phyloP scores from a whole-genome alignment of 1,140 invertebrate genomes.

The Drosophila eugracilis region DNA sequence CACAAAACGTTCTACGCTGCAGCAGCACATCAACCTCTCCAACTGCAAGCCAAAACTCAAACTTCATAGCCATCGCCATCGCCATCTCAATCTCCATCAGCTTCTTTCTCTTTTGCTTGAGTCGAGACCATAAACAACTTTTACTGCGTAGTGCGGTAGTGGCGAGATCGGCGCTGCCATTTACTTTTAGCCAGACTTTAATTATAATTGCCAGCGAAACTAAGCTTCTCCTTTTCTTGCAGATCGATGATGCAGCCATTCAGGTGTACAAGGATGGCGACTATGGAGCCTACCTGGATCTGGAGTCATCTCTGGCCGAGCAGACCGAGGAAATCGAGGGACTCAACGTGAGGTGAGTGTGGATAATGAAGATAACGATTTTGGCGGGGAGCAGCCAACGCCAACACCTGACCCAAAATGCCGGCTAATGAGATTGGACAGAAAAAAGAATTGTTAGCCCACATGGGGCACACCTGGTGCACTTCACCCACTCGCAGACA shows the following conservation, averaged over 20 bases:
- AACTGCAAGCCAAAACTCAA: constrained; percentile 21
- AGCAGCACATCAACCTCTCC: constrained; percentile 34
- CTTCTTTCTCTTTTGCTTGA: constrained; percentile 56
- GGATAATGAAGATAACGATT: constrained; percentile 62
- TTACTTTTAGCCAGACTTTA: constrained; percentile 71
- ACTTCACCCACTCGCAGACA: constrained; percentile 24
- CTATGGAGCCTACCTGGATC: constrained; percentile 97
- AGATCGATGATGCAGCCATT: constrained; percentile 98
- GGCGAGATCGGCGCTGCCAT: constrained; percentile 38
- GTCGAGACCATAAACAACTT: constrained; percentile 74
- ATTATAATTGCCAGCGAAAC: constrained; percentile 72
- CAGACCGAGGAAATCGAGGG: constrained; percentile 98
- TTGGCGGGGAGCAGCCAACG: background rate
- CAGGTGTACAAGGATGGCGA: constrained; percentile 98
- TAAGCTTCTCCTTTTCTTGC: constrained; percentile 84
- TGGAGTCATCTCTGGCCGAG: constrained; percentile 97
- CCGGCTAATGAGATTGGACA: constrained; percentile 45
- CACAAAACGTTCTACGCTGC: constrained; percentile 69
- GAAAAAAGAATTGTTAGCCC: constrained; percentile 48
- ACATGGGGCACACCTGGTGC: constrained; percentile 36
- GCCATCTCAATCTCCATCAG: constrained; percentile 36
- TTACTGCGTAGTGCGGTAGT: constrained; percentile 81
- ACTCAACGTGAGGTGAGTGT: constrained; percentile 95
- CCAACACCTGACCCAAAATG: constrained; percentile 35
- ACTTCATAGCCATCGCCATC: constrained; percentile 15